These are phyloP conservation scores for Diogma glabrata DNA, from an alignment of 2,888 invertebrate genomes.

Conservation along the genomic window DNA sequence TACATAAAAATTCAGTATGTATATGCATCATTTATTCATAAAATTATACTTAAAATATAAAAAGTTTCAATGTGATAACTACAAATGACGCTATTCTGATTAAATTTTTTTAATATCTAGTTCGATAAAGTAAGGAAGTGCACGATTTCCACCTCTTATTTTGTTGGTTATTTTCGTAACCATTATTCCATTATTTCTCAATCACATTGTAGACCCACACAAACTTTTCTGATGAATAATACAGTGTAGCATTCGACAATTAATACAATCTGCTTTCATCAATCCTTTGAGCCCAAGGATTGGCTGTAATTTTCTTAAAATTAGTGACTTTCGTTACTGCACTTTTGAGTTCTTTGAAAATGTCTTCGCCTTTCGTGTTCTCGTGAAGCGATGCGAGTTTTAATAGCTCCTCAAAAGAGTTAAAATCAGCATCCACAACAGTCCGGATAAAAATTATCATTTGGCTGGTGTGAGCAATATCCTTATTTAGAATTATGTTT, in stretches of 20 bases:
- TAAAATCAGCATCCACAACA: conserved; percentile 2
- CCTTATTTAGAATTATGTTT: too few relatives aligned
- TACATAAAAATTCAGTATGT: too few relatives aligned
- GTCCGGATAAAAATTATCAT: conserved; percentile 4
- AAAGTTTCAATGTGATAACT: too few relatives aligned
- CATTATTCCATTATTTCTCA: conserved; percentile 12
- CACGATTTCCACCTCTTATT: too few relatives aligned
- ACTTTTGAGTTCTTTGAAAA: conserved; percentile 7
- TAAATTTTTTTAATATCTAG: too few relatives aligned
- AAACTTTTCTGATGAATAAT: conserved; percentile 15
- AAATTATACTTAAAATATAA: too few relatives aligned
- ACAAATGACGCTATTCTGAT: too few relatives aligned
- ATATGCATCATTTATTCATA: too few relatives aligned
- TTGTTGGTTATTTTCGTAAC: conserved; percentile 12
- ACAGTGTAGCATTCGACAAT: conserved; percentile 17
- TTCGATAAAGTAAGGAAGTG: too few relatives aligned
- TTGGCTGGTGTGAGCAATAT: conserved; percentile 3
- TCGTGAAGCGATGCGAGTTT: conserved; percentile 1
- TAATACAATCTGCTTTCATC: conserved; percentile 6
- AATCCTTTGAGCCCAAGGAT: conserved; percentile 14
- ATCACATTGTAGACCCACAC: conserved; percentile 11
- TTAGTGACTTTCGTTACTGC: neutral
- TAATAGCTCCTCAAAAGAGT: conserved; percentile 4
- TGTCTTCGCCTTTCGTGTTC: conserved; percentile 1
- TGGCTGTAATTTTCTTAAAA: conserved; percentile 8